phyloP scores from a whole-genome alignment of 92 coral and sea anemone genomes.

The Epizoanthus rinbou region DNA sequence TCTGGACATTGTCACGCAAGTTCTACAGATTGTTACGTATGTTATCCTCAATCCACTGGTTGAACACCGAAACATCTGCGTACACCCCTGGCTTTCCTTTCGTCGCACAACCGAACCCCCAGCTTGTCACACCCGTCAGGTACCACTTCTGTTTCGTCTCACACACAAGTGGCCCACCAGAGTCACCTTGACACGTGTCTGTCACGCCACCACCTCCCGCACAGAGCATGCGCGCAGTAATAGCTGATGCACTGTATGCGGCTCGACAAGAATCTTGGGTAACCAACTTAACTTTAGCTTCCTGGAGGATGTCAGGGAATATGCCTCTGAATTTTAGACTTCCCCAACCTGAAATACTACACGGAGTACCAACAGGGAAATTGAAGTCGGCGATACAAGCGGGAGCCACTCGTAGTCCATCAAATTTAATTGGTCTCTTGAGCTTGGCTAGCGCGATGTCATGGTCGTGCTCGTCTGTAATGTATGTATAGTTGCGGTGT shows the following conservation, averaged over 20 bases:
- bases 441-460: slow-evolving; percentile 35
- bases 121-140: slow-evolving; percentile 85
- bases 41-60: slow-evolving; percentile 76
- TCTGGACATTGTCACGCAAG: too few species aligned
- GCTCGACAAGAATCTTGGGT: slow-evolving; percentile 26
- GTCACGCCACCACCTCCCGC: slow-evolving; percentile 48
- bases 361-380: slow-evolving; percentile 31
- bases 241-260: slow-evolving; percentile 15
- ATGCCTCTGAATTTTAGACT: slow-evolving; percentile 4
- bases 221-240: slow-evolving; percentile 58
- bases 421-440: slow-evolving; percentile 24
- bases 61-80: slow-evolving; percentile 60
- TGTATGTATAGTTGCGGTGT: slow-evolving; percentile 12
- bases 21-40: slow-evolving; percentile 19
- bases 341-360: slow-evolving; percentile 47
- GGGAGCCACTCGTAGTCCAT: slow-evolving; percentile 26
- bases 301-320: slow-evolving; percentile 33
- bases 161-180: slow-evolving; percentile 57
- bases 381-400: slow-evolving; percentile 16
- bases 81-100: slow-evolving; percentile 86
- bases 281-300: slow-evolving; percentile 19
- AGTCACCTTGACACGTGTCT: slow-evolving; percentile 63
- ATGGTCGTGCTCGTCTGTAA: background rate
- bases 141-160: slow-evolving; percentile 60
- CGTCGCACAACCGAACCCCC: slow-evolving; percentile 87